These are phyloP conservation scores for Charaxes varanes DNA, from an alignment of 1,140 invertebrate species.

Conservation along the genomic window DNA sequence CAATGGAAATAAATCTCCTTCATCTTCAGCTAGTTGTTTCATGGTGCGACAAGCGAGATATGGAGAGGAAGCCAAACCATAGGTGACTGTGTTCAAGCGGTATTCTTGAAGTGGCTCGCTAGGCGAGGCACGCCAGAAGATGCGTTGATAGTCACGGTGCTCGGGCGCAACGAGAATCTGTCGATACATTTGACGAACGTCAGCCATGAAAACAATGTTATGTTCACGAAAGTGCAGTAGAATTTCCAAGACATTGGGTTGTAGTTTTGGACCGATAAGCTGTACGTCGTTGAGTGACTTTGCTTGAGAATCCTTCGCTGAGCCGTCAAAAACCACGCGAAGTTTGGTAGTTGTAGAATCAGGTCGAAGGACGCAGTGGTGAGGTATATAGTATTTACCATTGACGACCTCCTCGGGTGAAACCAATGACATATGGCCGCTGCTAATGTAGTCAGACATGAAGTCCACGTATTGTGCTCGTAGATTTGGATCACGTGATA, in stretches of 20 bases:
- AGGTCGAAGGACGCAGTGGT: conserved; percentile 54
- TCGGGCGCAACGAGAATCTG: conserved; percentile 34
- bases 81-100: conserved; percentile 52
- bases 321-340: conserved; percentile 50
- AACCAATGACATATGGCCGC: too few species aligned
- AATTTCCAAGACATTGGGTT: conserved; percentile 32
- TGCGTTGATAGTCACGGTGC: conserved; percentile 49
- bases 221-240: conserved; percentile 51
- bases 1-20: conserved; percentile 24
- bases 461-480: too few species aligned
- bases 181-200: conserved; percentile 62
- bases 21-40: conserved; percentile 35
- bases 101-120: conserved; percentile 30
- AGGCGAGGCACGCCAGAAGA: conserved; percentile 47
- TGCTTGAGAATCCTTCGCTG: conserved; percentile 25
- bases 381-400: conserved; percentile 57
- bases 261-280: conserved; percentile 48
- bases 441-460: too few species aligned
- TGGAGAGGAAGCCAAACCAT: conserved; percentile 48
- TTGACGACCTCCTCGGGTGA: too few species aligned
- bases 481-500: too few species aligned
- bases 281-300: conserved; percentile 49
- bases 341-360: conserved; percentile 34
- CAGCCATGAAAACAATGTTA: conserved; percentile 37
- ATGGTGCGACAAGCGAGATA: conserved; percentile 42